Base-by-base conservation (phyloP, 1,140 invertebrate species). In the Oreohelix idahoensis region DNA sequence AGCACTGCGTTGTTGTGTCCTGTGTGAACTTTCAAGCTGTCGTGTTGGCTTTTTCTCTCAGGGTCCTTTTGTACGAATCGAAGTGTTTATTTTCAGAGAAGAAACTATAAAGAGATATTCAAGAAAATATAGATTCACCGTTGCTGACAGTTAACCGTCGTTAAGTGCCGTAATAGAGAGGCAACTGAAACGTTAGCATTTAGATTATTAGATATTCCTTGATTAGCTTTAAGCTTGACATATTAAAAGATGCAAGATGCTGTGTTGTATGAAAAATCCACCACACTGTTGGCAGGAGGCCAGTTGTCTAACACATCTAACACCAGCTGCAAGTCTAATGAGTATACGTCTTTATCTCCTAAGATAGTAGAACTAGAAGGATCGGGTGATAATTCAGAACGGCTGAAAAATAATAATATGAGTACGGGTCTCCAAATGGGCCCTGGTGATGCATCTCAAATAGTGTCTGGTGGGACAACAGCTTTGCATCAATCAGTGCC, bases 171-270 rank as follows among this genome's bases (percentile, higher is more conserved):
- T 32, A 11, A 32, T 32, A 66, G 63, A 66, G 63, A 66, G 13
- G 53, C 5, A 58, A 58, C 53, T n/a, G n/a, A 45, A 45, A 45
- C 42, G 42, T 45, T 45, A 45, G 42, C 5, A 45, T 45, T 45
- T 45, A 45, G 42, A 45, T 5, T 45, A 45, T 8, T 15, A n/a
- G 42, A 8, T 45, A 45, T 45, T 45, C n/a, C n/a, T 45, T 8
- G 15, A 45, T 45, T 45, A 45, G 42, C 42, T 5, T 5, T 45
- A 8, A 20, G 23, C 51, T 58, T 42, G 23, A 51, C 8, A 39
- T 13, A n/a, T n/a, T n/a, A 58, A 35, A 93, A 93, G 87, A 95
- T 95, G 94, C 94, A 95, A 93, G 94, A 95, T 94, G 94, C 94
- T 87, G 92, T 94, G 85, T 91, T 94, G 87, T 93, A 94, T 74